These are phyloP conservation scores for Corydoras sp. DNA, from an alignment of 2,113 vertebrate genomes.

Conservation along the genomic window DNA sequence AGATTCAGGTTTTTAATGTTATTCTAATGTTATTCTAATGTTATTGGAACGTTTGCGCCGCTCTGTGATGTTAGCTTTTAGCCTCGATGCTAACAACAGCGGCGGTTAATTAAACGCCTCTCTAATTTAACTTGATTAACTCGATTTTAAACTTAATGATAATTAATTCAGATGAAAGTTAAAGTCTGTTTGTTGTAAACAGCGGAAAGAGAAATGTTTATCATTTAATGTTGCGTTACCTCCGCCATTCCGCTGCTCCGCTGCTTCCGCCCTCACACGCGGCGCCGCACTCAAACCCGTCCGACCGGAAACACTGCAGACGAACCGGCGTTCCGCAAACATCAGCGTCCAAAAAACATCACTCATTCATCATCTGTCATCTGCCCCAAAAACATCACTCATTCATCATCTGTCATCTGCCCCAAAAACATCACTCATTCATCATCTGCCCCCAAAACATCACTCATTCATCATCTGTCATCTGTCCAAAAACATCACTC, in stretches of 20 bases:
- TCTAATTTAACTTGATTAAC: neutral
- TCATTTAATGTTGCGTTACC: constrained; percentile 25
- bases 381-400: neutral
- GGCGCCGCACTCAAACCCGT: constrained; percentile 6
- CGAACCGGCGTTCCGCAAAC: neutral
- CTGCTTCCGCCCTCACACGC: constrained; percentile 21
- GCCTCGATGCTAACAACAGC: neutral
- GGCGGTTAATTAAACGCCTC: neutral
- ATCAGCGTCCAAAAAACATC: neutral
- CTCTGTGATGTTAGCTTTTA: neutral
- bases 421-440: too few species aligned
- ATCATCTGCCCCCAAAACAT: too few species aligned
- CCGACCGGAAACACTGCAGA: constrained; percentile 9
- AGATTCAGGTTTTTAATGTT: too few species aligned
- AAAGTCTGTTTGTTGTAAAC: neutral
- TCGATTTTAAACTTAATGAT: too few species aligned
- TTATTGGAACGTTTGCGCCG: too few species aligned
- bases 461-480: too few species aligned
- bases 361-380: neutral
- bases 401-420: neutral
- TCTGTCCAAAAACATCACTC: too few species aligned
- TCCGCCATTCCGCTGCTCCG: constrained; percentile 36
- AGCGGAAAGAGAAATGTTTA: neutral
- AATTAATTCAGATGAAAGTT: too few species aligned
- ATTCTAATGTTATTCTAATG: too few species aligned